Evolutionary conservation across 2,888 invertebrate species (phyloP), one percentile per base, ranked within the genome.

Genomic region (Cephonodes hylas): DNA sequence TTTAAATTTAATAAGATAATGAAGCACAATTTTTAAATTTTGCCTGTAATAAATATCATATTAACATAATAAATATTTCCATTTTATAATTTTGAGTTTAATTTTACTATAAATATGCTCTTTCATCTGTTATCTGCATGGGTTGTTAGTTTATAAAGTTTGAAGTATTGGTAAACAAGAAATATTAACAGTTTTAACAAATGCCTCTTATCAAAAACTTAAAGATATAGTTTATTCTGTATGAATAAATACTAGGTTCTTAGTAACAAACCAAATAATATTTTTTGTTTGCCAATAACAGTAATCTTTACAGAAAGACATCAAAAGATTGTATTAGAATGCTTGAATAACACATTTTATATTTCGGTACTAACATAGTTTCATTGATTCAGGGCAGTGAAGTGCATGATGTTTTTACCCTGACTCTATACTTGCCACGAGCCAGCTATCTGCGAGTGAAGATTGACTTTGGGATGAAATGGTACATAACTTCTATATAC

Each of bases 381-480:
- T 83, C 83, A 83, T 89, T 89, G 78, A 88, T 87, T 70, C 91
- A 92, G 91, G 91, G 85, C 80, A 77, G 76, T 90, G 86, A 88
- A 86, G 89, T 89, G 91, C 91, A 92, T 92, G 91, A 85, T 83
- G 84, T 82, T 74, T 80, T 73, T 84, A 80, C 81, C 82, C 81
- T 85, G 86, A 84, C 75, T n/a, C n/a, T 77, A 81, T 76, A 81
- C 77, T 82, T 76, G 76, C 77, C 76, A 58, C 59, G 42, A 76
- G 77, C 81, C 79, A 73, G 76, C 79, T 78, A 76, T 74, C 77
- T 69, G 75, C 81, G 69, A 81, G 79, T 69, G 87, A 82, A 85
- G 86, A 85, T 81, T 79, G 77, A 65, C 85, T 84, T 88, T 89
- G 91, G 89, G 86, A 91, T 90, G 89, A 88, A 86, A 91, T 91